Base-by-base conservation (phyloP, 2,888 invertebrate species). In the Automeris io region DNA sequence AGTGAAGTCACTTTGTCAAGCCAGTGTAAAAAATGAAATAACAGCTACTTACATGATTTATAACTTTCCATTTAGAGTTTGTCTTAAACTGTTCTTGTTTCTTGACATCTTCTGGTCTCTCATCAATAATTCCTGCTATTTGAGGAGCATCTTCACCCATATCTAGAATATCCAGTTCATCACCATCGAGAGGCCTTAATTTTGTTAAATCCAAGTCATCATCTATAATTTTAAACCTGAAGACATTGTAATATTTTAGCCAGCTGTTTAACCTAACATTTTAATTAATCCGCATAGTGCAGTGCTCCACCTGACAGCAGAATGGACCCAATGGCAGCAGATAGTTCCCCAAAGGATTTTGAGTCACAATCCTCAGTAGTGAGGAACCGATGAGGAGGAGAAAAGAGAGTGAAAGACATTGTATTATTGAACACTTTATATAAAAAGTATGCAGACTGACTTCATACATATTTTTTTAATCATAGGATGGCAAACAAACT, bases 71-170 rank as follows among this genome's bases (percentile, higher is more conserved):
- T 52, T 85, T 87, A 0, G 83, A 74, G 34, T 66, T 77, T 11
- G 68, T 74, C 38, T 74, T 67, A 35, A 80, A 81, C 43, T 75
- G 72, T 37, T 86, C 87, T 12, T 76, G 45, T 39, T 78, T 81
- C 38, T 57, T 73, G 6, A 93, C 54, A 47, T 93, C 90, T 37
- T 90, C 87, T 0, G 94, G 93, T 51, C 94, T 71, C 33, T 97
- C 96, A 66, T 97, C 97, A 34, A 96, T 89, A 36, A 97, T 89
- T 1, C 94, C 96, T 0, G 94, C 97, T 46, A 98, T 92, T 70
- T 94, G 93, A 0, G 98, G 98, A 0, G 93, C 95, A 70, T 97
- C 96, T 62, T 98, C 97, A 0, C 91, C 88, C 38, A 91, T 88
- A 32, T 91, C 88, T 7, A 93, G 83, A 2, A 94, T 88, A 37